Conservation (phyloP, 2,888 invertebrate species). For the Kryphioiulus occultus region DNA sequence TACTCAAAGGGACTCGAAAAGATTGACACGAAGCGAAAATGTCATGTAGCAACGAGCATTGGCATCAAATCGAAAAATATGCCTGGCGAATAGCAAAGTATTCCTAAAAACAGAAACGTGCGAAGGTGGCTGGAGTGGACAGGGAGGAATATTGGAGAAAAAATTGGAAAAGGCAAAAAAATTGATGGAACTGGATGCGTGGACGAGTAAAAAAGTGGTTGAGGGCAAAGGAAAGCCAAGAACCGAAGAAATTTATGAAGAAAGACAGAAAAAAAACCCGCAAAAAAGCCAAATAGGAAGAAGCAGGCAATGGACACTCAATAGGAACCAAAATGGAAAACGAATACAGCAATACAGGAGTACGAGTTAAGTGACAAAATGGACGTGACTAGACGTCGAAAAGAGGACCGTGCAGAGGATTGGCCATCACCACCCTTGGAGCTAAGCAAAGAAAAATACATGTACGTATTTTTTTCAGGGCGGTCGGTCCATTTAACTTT, state of each 20-base stretch:
- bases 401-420: neutral
- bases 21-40: conserved; percentile 39
- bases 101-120: conserved; percentile 1
- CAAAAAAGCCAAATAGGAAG: neutral
- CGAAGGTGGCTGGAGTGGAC: neutral
- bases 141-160: neutral
- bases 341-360: neutral
- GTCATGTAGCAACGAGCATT: conserved; percentile 1
- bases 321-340: neutral
- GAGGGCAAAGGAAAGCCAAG: neutral
- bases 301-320: neutral
- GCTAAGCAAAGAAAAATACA: no score
- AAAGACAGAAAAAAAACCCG: neutral
- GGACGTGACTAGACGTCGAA: neutral
- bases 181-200: neutral
- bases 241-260: conserved; percentile 12
- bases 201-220: neutral
- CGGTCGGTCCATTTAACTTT: no score
- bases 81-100: neutral
- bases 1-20: conserved; percentile 39
- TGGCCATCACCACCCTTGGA: neutral
- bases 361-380: neutral
- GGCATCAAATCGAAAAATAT: conserved; percentile 5
- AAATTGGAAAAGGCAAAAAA: neutral
- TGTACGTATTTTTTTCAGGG: no score